Evolutionary conservation across 2,113 vertebrate genomes (phyloP).

Genomic region (Rhodinocichla rosea): DNA sequence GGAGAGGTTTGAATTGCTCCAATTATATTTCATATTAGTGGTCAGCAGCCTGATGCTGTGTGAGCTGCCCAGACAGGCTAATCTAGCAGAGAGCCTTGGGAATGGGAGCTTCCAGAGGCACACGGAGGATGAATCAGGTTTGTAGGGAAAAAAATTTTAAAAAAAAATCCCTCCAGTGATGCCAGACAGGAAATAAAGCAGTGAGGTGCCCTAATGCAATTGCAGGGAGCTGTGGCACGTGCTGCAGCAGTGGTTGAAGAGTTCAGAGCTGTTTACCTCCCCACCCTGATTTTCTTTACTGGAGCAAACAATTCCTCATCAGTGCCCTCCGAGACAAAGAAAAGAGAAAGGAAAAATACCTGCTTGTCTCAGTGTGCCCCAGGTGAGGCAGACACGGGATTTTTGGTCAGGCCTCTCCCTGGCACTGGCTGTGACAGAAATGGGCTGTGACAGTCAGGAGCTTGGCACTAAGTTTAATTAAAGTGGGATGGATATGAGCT

Average conservation of each 20-base stretch:
- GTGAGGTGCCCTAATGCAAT: background rate
- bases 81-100: background rate
- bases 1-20: conserved; percentile 56
- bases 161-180: background rate
- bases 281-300: background rate
- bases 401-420: background rate
- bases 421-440: background rate
- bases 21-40: conserved; percentile 59
- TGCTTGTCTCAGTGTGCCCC: background rate
- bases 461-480: background rate
- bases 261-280: background rate
- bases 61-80: conserved; percentile 41
- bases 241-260: background rate
- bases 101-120: conserved; percentile 15
- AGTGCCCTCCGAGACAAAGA: background rate
- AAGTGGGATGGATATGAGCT: background rate
- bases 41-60: conserved; percentile 3
- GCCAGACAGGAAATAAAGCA: conserved; percentile 30
- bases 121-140: background rate
- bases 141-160: background rate
- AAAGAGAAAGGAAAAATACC: background rate
- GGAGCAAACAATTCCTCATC: background rate
- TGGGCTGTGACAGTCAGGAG: background rate
- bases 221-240: background rate
- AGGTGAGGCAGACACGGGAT: fast-evolving